Conservation (phyloP, 1,140 invertebrate genomes). For the Metopolophium dirhodum region DNA sequence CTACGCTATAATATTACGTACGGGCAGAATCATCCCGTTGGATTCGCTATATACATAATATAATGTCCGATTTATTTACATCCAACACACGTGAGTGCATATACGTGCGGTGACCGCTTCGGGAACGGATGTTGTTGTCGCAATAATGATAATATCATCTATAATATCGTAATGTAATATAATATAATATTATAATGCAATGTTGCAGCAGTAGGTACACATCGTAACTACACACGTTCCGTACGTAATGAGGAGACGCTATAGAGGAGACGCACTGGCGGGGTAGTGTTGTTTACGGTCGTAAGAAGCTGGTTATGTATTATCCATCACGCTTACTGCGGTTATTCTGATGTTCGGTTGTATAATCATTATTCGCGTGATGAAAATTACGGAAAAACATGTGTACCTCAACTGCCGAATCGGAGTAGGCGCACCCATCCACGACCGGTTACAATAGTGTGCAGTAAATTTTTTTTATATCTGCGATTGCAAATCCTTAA, state of each 20-base stretch:
- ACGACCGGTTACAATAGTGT: too few relatives aligned
- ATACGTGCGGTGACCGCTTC: not conserved
- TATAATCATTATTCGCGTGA: not conserved
- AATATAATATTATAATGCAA: not conserved
- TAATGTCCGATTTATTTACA: not conserved
- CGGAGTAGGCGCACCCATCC: too few relatives aligned
- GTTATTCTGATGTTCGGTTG: not conserved
- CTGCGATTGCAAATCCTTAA: too few relatives aligned
- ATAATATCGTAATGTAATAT: not conserved
- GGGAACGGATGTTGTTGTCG: not conserved
- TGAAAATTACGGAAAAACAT: not conserved
- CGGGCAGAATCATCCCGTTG: not conserved
- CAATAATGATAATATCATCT: not conserved
- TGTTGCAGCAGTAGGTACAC: not conserved
- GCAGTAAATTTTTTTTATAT: too few relatives aligned
- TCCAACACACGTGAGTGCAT: not conserved
- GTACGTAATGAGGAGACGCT: not conserved
- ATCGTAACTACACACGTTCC: not conserved
- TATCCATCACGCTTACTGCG: not conserved
- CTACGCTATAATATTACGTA: not conserved
- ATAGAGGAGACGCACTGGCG: too few relatives aligned
- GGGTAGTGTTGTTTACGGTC: not conserved
- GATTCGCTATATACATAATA: not conserved
- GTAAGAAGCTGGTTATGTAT: not conserved
- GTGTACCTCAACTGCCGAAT: not conserved